A percentile compares a stretch with the other conserved stretches of the same genome.
phyloP scores from a whole-genome alignment of 2,888 invertebrate genomes.

The Agelastica alni region DNA sequence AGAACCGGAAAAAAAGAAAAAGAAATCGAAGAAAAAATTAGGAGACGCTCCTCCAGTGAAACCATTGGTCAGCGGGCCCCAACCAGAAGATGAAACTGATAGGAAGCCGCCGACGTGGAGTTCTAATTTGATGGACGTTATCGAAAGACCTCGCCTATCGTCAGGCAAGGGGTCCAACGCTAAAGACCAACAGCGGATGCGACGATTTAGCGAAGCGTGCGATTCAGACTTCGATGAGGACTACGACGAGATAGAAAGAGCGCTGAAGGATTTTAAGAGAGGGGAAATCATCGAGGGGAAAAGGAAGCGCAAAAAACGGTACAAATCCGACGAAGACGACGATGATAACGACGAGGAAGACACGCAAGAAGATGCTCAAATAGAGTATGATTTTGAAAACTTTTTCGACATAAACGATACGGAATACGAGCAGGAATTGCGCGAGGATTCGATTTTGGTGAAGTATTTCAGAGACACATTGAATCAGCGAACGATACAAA shows the following conservation, averaged over 20 bases:
- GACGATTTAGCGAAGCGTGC: too few relatives aligned
- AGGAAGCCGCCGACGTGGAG: conserved; percentile 52
- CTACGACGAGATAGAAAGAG: conserved; percentile 18
- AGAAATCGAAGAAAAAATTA: conserved; percentile 30
- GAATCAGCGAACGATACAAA: background rate
- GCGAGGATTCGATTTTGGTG: conserved; percentile 14
- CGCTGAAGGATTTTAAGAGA: conserved; percentile 16
- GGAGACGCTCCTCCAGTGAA: conserved; percentile 40
- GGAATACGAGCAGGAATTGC: conserved; percentile 18
- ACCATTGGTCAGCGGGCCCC: conserved; percentile 40
- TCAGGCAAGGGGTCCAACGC: conserved; percentile 11
- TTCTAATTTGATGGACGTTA: conserved; percentile 50
- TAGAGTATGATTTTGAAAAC: conserved; percentile 1
- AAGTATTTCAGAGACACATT: conserved; percentile 14
- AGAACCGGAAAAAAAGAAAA: conserved; percentile 12
- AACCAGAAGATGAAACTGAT: conserved; percentile 42
- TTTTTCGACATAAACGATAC: conserved; percentile 18
- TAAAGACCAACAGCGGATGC: background rate
- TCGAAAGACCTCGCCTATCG: conserved; percentile 30
- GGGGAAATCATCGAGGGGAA: conserved; percentile 9
- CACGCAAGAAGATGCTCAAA: background rate
- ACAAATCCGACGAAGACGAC: background rate
- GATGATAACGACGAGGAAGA: conserved; percentile 1
- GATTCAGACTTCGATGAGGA: conserved; percentile 20
- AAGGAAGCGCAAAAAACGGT: background rate